phyloP scores from a whole-genome alignment of 2,113 vertebrate species.

The Hemibagrus wyckioides region DNA sequence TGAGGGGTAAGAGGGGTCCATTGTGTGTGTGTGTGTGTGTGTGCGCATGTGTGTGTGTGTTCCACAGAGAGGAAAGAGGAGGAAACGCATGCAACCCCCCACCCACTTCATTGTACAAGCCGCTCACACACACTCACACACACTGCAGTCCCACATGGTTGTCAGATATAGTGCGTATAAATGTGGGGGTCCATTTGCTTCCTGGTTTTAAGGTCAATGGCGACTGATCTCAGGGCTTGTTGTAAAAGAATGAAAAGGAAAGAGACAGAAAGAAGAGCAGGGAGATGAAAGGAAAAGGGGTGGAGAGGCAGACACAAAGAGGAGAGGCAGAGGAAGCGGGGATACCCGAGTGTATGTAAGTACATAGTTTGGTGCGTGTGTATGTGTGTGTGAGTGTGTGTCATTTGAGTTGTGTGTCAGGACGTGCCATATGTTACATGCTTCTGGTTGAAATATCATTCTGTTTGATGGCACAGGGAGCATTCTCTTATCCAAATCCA shows the following conservation, averaged over 20 bases:
- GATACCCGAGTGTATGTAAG: conserved; percentile 22
- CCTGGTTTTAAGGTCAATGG: conserved; percentile 52
- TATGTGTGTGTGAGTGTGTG: neutral
- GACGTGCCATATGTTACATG: neutral
- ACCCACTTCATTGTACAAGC: conserved; percentile 22
- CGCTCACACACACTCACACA: conserved; percentile 33
- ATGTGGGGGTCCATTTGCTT: conserved; percentile 39
- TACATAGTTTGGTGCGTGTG: conserved; percentile 22
- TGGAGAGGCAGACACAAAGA: conserved; percentile 39
- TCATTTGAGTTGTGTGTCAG: conserved; percentile 16
- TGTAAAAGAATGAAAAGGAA: conserved; percentile 47
- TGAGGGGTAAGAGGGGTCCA: conserved; percentile 63
- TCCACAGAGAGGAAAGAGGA: conserved; percentile 21
- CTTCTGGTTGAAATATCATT: neutral
- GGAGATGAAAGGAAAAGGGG: conserved; percentile 28
- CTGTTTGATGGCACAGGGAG: conserved; percentile 1
- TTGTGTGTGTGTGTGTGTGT: conserved; percentile 16
- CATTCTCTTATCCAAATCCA: neutral
- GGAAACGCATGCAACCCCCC: conserved; percentile 30
- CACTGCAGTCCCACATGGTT: conserved; percentile 57
- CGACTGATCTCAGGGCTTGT: conserved; percentile 49
- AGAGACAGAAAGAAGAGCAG: conserved; percentile 21
- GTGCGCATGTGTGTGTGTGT: conserved; percentile 6
- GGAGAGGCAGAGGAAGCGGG: conserved; percentile 28
- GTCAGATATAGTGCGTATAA: conserved; percentile 21